Percentiles rank a stretch among this genome's conserved stretches.
Evolutionary conservation across 2,888 invertebrate genomes (phyloP).

Genomic region (Myathropa florea): DNA sequence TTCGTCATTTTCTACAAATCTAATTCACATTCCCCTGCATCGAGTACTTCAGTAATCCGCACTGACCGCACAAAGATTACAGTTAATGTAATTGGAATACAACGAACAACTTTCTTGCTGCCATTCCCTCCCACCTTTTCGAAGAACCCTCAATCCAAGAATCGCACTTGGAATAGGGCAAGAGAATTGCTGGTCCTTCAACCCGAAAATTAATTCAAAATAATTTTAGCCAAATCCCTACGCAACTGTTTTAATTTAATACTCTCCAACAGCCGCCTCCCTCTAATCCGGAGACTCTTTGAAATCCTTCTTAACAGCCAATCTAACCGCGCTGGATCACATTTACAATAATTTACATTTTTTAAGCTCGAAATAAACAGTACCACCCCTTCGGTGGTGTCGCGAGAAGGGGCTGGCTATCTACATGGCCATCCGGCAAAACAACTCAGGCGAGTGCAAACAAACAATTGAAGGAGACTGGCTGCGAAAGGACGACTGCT

Average conservation of each 20-base stretch:
- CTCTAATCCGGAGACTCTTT: constrained; percentile 55
- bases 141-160: constrained; percentile 37
- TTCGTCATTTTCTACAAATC: constrained; percentile 21
- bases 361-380: constrained; percentile 72
- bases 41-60: constrained; percentile 47
- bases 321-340: constrained; percentile 74
- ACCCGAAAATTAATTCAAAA: constrained; percentile 74
- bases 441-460: constrained; percentile 67
- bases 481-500: constrained; percentile 43
- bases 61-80: constrained; percentile 67
- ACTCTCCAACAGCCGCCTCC: constrained; percentile 49
- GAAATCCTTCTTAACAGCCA: constrained; percentile 74
- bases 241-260: constrained; percentile 73
- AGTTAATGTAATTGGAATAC: constrained; percentile 69
- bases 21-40: constrained; percentile 21
- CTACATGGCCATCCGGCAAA: constrained; percentile 67
- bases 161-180: neutral
- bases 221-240: constrained; percentile 74
- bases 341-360: constrained; percentile 77
- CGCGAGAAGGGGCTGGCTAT: constrained; percentile 43
- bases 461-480: constrained; percentile 61
- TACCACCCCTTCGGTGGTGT: constrained; percentile 63
- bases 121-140: constrained; percentile 11
- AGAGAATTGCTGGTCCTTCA: constrained; percentile 53
- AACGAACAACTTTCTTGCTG: constrained; percentile 54